A percentile compares a stretch with the other conserved stretches of the same genome.
Conservation (phyloP, 1,140 invertebrate genomes). For the Calycopis cecrops region DNA sequence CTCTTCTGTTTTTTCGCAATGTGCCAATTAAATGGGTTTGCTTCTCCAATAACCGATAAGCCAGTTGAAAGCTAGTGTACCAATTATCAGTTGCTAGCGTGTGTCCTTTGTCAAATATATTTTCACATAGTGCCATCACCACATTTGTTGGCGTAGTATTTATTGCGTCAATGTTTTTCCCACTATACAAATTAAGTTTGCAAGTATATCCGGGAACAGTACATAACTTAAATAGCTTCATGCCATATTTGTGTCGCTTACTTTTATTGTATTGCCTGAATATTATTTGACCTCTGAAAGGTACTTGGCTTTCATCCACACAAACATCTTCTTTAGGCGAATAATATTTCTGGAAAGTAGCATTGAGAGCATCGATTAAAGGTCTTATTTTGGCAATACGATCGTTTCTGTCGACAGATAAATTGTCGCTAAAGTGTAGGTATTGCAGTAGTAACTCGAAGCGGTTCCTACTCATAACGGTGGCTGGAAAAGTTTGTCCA, state of each 20-base stretch:
- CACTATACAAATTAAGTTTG: no score
- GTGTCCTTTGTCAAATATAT: conserved; percentile 47
- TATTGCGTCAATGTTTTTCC: no score
- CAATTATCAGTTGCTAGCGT: conserved; percentile 63
- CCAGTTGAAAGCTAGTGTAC: conserved; percentile 59
- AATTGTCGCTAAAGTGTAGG: conserved; percentile 36
- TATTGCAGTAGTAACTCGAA: conserved; percentile 37
- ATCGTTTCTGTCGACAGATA: conserved; percentile 35
- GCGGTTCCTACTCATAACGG: conserved; percentile 38
- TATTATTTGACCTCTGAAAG: no score
- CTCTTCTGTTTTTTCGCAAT: conserved; percentile 56
- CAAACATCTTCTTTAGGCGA: conserved; percentile 44
- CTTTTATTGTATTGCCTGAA: no score
- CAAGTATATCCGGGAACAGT: no score
- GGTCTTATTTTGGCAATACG: no score
- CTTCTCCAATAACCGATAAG: conserved; percentile 50
- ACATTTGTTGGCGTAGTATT: no score
- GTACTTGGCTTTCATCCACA: no score
- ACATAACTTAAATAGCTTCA: no score
- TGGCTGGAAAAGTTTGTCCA: conserved; percentile 40
- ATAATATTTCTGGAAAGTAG: conserved; percentile 46
- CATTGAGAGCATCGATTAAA: no score
- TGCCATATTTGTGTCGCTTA: no score
- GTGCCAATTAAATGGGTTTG: conserved; percentile 70
- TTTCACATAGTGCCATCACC: no score